phyloP scores from a whole-genome alignment of 2,113 vertebrate genomes.

The Xerus inauris region DNA sequence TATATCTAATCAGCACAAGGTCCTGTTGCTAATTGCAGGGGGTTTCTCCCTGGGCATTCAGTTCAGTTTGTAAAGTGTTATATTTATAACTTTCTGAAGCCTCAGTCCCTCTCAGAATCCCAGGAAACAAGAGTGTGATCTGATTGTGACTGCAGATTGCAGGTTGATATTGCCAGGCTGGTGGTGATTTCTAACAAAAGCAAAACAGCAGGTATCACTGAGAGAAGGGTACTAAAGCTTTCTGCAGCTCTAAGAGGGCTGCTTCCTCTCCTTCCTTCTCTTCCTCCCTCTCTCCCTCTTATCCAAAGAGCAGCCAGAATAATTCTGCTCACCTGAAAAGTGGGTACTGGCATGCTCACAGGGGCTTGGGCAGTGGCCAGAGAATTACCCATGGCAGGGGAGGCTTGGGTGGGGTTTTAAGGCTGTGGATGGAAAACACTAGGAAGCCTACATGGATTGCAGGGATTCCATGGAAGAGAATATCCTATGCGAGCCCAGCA shows the following conservation, averaged over 20 bases:
- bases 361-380: not conserved
- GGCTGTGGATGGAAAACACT: not conserved
- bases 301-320: not conserved
- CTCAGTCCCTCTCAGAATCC: constrained; percentile 74
- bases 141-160: constrained; percentile 82
- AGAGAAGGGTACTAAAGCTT: constrained; percentile 73
- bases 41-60: constrained; percentile 74
- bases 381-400: not conserved
- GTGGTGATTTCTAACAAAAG: constrained; percentile 84
- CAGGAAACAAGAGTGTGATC: constrained; percentile 78
- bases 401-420: not conserved
- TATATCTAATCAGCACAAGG: constrained; percentile 66
- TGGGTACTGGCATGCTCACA: fast-evolving
- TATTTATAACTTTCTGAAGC: constrained; percentile 86
- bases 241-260: constrained; percentile 3
- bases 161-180: constrained; percentile 75
- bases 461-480: not conserved
- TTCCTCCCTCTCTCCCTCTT: not conserved
- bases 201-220: constrained; percentile 73
- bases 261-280: not conserved
- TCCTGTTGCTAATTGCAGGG: constrained; percentile 76
- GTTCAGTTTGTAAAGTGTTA: constrained; percentile 79
- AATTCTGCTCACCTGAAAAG: not conserved
- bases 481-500: not conserved
- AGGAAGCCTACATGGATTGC: not conserved